A percentile compares a stretch with the other conserved stretches of the same genome.
Evolutionary conservation across 2,888 invertebrate species (phyloP).

Genomic region (Frankliniella intonsa): DNA sequence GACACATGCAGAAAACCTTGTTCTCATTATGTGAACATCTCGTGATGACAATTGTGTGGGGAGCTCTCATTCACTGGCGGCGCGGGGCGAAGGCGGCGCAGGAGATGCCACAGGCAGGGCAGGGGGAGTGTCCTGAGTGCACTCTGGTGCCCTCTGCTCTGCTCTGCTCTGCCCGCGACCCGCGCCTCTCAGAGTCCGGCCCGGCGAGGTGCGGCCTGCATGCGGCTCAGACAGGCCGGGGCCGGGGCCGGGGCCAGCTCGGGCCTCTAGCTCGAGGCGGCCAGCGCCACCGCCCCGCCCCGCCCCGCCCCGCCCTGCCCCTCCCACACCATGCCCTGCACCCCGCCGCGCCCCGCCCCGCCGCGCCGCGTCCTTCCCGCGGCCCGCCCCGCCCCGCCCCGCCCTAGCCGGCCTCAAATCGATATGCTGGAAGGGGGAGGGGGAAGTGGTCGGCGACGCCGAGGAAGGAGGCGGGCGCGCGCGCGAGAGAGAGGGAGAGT

Average conservation of each 20-base stretch:
- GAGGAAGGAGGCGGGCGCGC: not conserved
- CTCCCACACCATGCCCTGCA: not conserved
- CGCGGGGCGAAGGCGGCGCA: too few relatives aligned
- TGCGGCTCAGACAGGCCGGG: not conserved
- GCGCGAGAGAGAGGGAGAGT: not conserved
- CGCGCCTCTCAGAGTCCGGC: not conserved
- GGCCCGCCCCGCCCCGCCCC: not conserved
- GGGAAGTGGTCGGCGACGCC: not conserved
- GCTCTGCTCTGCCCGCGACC: not conserved
- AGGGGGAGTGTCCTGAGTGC: not conserved
- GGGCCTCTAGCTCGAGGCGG: too few relatives aligned
- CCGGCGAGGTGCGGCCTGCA: not conserved
- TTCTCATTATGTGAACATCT: too few relatives aligned
- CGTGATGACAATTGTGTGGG: too few relatives aligned
- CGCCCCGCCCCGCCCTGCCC: not conserved
- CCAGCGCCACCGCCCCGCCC: not conserved
- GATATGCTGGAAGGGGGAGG: slow-evolving; percentile 19
- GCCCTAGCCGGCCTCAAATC: not conserved
- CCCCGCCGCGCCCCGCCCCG: not conserved
- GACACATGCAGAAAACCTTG: too few relatives aligned
- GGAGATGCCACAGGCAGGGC: too few relatives aligned
- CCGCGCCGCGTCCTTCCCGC: not conserved
- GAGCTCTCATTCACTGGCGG: too few relatives aligned
- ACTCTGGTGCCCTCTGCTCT: not conserved
- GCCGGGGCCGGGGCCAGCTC: not conserved